Percentiles rank a stretch among this genome's conserved stretches.
Conservation (phyloP, 2,113 vertebrate species). For the Siniperca knerii region DNA sequence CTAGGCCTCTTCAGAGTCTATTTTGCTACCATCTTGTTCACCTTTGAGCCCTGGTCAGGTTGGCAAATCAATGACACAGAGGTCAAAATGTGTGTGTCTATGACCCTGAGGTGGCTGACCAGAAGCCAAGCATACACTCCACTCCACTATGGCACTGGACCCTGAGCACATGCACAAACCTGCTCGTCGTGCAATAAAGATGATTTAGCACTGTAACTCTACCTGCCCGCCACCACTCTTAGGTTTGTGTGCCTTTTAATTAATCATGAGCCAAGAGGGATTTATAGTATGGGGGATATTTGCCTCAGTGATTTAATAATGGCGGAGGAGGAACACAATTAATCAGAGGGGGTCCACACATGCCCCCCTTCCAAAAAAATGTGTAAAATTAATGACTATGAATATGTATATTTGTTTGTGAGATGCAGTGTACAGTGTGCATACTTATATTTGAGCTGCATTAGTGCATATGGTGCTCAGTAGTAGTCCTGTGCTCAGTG, state of each 20-base stretch:
- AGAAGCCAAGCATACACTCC: slow-evolving; percentile 46
- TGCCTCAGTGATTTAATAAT: slow-evolving; percentile 89
- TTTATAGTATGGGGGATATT: slow-evolving; percentile 87
- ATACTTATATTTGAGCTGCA: slow-evolving; percentile 34
- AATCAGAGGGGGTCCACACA: slow-evolving; percentile 80
- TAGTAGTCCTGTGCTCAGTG: slow-evolving; percentile 24
- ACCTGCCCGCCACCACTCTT: slow-evolving; percentile 82
- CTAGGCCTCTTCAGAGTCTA: slow-evolving; percentile 58
- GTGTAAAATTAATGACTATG: slow-evolving; percentile 86
- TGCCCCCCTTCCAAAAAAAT: slow-evolving; percentile 74
- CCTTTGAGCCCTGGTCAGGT: slow-evolving; percentile 58
- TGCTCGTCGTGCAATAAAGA: slow-evolving; percentile 81
- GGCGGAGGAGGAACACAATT: slow-evolving; percentile 83
- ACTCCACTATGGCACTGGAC: slow-evolving; percentile 51
- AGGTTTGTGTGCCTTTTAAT: slow-evolving; percentile 83
- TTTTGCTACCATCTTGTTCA: slow-evolving; percentile 53
- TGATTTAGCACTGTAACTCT: slow-evolving; percentile 84
- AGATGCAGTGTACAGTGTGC: slow-evolving; percentile 41
- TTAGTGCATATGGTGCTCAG: slow-evolving; percentile 18
- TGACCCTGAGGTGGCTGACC: slow-evolving; percentile 70
- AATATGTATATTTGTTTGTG: slow-evolving; percentile 86
- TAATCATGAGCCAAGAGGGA: slow-evolving; percentile 85
- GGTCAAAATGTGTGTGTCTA: slow-evolving; percentile 51
- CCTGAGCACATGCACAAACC: slow-evolving; percentile 61
- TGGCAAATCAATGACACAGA: slow-evolving; percentile 73